Percentiles rank a stretch among this genome's conserved stretches.
Evolutionary conservation across 2,888 invertebrate species (phyloP).

Genomic region (Quadroppia sp.): DNA sequence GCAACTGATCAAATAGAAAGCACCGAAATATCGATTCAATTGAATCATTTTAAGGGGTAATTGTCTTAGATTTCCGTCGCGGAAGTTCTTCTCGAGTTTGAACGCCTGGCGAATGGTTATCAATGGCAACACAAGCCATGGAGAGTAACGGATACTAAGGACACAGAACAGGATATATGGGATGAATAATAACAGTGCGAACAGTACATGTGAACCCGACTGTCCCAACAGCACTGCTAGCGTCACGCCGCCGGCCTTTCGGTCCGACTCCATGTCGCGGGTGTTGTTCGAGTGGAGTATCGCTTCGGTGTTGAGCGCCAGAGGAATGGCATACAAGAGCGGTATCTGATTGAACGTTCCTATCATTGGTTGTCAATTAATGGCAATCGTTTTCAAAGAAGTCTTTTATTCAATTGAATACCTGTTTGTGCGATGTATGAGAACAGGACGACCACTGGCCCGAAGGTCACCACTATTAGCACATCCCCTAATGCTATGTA

Average conservation of each 20-base stretch:
- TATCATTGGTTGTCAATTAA: background rate
- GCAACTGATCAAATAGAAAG: constrained; percentile 74
- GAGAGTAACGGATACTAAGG: constrained; percentile 73
- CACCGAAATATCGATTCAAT: constrained; percentile 82
- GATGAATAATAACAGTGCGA: constrained; percentile 79
- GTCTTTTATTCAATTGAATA: background rate
- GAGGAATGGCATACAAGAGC: constrained; percentile 85
- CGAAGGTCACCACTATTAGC: constrained; percentile 83
- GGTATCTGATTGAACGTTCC: constrained; percentile 75
- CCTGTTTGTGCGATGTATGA: constrained; percentile 91
- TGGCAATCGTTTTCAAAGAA: background rate
- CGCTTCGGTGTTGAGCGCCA: constrained; percentile 90
- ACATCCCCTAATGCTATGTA: constrained; percentile 93
- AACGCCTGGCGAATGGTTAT: constrained; percentile 83
- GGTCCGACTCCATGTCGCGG: constrained; percentile 80
- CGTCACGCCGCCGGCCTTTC: constrained; percentile 85
- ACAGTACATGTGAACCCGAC: constrained; percentile 83
- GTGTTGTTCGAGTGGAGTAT: constrained; percentile 94
- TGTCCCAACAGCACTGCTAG: constrained; percentile 88
- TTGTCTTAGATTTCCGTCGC: constrained; percentile 70
- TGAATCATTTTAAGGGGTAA: constrained; percentile 85
- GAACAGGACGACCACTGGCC: constrained; percentile 87
- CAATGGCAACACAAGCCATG: constrained; percentile 83
- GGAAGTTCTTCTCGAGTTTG: constrained; percentile 80
- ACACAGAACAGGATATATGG: constrained; percentile 87